These are phyloP conservation scores for Ophion costatus DNA, from an alignment of 2,888 invertebrate species.

Conservation along the genomic window DNA sequence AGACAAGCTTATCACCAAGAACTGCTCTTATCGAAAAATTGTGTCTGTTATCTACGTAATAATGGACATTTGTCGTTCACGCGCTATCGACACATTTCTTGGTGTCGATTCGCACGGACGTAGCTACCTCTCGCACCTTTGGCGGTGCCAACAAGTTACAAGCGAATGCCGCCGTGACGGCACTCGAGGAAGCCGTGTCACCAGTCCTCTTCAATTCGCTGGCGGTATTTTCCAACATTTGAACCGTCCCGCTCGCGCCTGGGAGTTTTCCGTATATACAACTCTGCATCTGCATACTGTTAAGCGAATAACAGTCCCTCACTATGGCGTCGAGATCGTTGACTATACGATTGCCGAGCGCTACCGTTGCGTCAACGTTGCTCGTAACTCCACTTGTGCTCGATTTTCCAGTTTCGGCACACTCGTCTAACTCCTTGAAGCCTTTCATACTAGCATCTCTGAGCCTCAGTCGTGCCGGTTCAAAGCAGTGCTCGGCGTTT, in stretches of 20 bases:
- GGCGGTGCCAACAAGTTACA: constrained; percentile 28
- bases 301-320: constrained; percentile 48
- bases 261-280: constrained; percentile 65
- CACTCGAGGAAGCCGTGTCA: constrained; percentile 28
- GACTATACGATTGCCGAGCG: constrained; percentile 73
- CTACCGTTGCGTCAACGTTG: constrained; percentile 52
- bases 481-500: constrained; percentile 66
- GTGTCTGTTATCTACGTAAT: neutral
- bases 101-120: constrained; percentile 4
- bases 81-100: constrained; percentile 41
- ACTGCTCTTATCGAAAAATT: neutral
- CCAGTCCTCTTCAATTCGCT: constrained; percentile 54
- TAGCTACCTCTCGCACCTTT: constrained; percentile 40
- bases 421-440: constrained; percentile 56
- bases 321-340: constrained; percentile 58
- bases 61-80: neutral
- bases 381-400: constrained; percentile 43
- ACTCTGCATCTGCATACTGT: constrained; percentile 36
- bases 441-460: constrained; percentile 49
- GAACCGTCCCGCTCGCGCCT: constrained; percentile 50
- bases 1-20: neutral
- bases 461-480: constrained; percentile 58
- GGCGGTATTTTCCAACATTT: constrained; percentile 33
- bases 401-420: constrained; percentile 37
- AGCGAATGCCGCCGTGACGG: constrained; percentile 5